Conservation (phyloP, 2,888 invertebrate species). For the Drosophila prolongata region DNA sequence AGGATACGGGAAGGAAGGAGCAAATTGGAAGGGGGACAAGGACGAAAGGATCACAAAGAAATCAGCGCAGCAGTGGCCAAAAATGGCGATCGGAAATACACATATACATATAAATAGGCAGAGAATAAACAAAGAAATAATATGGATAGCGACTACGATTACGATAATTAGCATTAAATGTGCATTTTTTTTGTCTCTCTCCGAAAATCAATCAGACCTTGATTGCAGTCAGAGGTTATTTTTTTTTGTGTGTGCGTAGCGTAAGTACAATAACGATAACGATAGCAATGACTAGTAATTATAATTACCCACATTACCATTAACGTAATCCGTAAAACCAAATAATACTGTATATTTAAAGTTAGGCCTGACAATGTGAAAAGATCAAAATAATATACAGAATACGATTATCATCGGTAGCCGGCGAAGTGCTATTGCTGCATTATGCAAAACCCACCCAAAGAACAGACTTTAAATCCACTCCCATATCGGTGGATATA, state of each 20-base stretch:
- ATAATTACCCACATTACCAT: slow-evolving; percentile 29
- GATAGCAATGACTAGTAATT: slow-evolving; percentile 25
- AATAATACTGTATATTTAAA: slow-evolving; percentile 25
- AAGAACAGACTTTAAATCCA: slow-evolving; percentile 27
- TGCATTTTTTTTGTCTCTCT: slow-evolving; percentile 44
- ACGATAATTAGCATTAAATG: slow-evolving; percentile 62
- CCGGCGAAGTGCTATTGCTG: slow-evolving; percentile 21
- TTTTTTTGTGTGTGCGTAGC: slow-evolving; percentile 39
- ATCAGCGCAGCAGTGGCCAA: slow-evolving; percentile 9
- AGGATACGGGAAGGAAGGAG: background rate
- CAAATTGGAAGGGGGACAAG: background rate
- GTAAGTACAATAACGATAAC: slow-evolving; percentile 27
- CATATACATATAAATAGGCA: slow-evolving; percentile 21
- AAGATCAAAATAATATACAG: slow-evolving; percentile 46
- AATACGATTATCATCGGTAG: background rate
- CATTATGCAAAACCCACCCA: slow-evolving; percentile 68
- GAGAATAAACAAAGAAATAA: slow-evolving; percentile 15
- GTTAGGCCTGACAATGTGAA: slow-evolving; percentile 19
- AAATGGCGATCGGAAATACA: slow-evolving; percentile 15
- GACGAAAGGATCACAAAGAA: background rate
- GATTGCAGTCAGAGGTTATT: slow-evolving; percentile 32
- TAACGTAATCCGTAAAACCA: slow-evolving; percentile 16
- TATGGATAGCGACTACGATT: slow-evolving; percentile 48
- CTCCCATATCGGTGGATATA: slow-evolving; percentile 9
- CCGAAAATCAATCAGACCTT: slow-evolving; percentile 30